Conservation (phyloP, 1,140 invertebrate genomes). For the Camponotus pennsylvanicus region DNA sequence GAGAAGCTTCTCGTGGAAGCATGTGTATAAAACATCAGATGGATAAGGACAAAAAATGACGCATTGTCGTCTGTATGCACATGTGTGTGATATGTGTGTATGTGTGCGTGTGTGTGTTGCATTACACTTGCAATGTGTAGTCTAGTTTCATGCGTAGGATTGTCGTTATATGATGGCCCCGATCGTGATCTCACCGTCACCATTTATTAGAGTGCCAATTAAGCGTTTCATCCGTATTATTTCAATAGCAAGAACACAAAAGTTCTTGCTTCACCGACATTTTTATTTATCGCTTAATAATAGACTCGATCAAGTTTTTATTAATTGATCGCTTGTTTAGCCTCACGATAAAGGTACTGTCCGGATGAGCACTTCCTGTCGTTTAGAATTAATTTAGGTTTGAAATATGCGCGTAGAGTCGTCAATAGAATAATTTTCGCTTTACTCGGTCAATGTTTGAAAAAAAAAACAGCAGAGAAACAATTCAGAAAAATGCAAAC, state of each 20-base stretch:
- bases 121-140: background rate
- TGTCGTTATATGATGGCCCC: background rate
- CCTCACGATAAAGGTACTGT: background rate
- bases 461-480: background rate
- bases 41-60: background rate
- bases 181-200: slow-evolving; percentile 47
- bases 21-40: background rate
- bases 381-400: slow-evolving; percentile 47
- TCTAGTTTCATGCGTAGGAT: background rate
- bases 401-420: background rate
- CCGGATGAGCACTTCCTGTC: slow-evolving; percentile 67
- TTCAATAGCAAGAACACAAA: background rate
- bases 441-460: background rate
- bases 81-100: too few relatives aligned
- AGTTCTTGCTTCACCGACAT: background rate
- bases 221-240: slow-evolving; percentile 4
- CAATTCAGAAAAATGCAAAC: background rate
- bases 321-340: slow-evolving; percentile 7
- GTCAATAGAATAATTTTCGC: background rate
- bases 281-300: background rate
- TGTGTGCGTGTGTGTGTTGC: background rate
- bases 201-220: background rate
- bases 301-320: background rate
- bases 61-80: background rate
- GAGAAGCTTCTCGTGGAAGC: slow-evolving; percentile 7